Base-by-base conservation (phyloP, 2,113 vertebrate genomes). In the Psittacula cyanocephala region DNA sequence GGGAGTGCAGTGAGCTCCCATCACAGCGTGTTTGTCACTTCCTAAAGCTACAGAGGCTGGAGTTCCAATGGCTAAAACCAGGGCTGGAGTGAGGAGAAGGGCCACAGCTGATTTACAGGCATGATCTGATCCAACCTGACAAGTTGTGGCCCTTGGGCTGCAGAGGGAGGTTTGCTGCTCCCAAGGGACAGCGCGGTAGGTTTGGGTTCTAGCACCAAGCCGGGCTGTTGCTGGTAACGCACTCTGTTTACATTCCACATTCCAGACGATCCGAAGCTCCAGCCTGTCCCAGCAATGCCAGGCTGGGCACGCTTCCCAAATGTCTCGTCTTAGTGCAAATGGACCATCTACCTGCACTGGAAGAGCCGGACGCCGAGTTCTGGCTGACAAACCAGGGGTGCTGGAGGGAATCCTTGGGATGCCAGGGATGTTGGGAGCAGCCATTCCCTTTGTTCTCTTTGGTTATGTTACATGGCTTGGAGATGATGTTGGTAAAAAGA, bases 241-340 rank as follows among this genome's bases (percentile, higher is more conserved):
- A 1, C 55, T 67, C 60, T 93, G 93, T 96, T 97, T 95, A 91
- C 96, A 94, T 96, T 95, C 88, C 93, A 94, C 96, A 82, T 97
- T 94, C 96, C 96, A 87, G 83, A 84, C 71, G 17, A 86, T 85
- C 95, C 70, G 13, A 23, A 57, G 86, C 92, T 88, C 55, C 1
- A 4, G 90, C 93, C 95, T 83, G 95, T 81, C 88, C 90, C 76
- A 39, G 95, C 63, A 19, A 33, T 27, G 81, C 88, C 25, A 64
- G 74, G 88, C 92, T 62, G 74, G 91, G 88, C 91, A 68, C 1
- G 1, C 63, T 88, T 90, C 91, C 95, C 86, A 57, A 86, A 39
- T 28, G 11, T 76, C 64, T 71, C 86, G 67, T 33, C 37, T 60
- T 84, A 6, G 0, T 52, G 47, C 10, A 13, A 49, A 79, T 1